Evolutionary conservation across 2,113 vertebrate genomes (phyloP).

Genomic region (Galeopterus variegatus): DNA sequence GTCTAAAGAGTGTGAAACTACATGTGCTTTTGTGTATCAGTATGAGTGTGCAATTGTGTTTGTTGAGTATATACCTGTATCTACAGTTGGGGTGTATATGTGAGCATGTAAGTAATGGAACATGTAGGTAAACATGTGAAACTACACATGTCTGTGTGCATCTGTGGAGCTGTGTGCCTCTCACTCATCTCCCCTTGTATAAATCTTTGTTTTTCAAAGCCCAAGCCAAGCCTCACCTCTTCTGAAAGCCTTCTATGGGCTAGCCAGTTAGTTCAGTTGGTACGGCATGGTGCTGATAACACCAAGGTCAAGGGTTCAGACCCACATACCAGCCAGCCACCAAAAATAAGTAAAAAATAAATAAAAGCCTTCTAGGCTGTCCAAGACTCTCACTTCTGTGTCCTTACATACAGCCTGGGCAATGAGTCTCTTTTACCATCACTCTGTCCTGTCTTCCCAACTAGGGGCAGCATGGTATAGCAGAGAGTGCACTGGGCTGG

Average conservation of each 20-base stretch:
- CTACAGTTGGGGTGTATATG: background rate
- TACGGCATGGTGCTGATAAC: too few species aligned
- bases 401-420: background rate
- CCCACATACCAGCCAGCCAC: background rate
- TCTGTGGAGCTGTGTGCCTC: background rate
- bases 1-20: constrained; percentile 27
- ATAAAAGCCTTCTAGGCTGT: constrained; percentile 33
- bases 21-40: constrained; percentile 5
- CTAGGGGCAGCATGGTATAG: background rate
- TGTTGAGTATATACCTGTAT: background rate
- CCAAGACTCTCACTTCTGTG: background rate
- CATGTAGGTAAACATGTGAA: background rate
- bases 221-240: background rate
- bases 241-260: constrained; percentile 3
- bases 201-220: constrained; percentile 46
- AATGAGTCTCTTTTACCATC: constrained; percentile 30
- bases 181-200: background rate
- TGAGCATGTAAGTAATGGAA: background rate
- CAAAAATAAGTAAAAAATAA: background rate
- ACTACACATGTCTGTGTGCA: background rate
- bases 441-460: constrained; percentile 10
- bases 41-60: constrained; percentile 18
- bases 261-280: too few species aligned
- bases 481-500: background rate
- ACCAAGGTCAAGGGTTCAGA: too few species aligned